These are phyloP conservation scores for Cololabis saira DNA, from an alignment of 2,113 vertebrate genomes.

Conservation along the genomic window DNA sequence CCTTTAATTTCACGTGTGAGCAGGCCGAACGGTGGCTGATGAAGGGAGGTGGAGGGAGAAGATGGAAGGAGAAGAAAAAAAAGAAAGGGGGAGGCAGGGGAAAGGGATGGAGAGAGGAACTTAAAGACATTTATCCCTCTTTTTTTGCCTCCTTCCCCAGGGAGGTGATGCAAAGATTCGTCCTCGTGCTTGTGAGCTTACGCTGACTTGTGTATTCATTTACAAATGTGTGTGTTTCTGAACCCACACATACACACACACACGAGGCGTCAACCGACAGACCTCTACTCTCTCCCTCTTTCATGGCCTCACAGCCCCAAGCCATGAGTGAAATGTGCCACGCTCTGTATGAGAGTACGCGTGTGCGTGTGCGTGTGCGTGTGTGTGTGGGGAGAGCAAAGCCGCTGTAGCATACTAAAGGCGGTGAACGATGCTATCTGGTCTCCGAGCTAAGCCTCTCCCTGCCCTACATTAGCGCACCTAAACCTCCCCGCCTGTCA, in stretches of 20 bases:
- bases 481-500: constrained; percentile 78
- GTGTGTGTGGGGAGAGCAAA: constrained; percentile 50
- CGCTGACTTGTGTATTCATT: constrained; percentile 38
- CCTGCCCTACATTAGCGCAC: constrained; percentile 80
- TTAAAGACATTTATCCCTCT: constrained; percentile 3
- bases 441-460: constrained; percentile 73
- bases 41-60: constrained; percentile 55
- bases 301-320: constrained; percentile 71
- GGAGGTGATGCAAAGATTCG: constrained; percentile 60
- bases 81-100: constrained; percentile 14
- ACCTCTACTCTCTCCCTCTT: constrained; percentile 58
- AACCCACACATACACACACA: constrained; percentile 27
- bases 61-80: constrained; percentile 13
- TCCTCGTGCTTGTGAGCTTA: constrained; percentile 41
- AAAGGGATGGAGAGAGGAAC: constrained; percentile 7
- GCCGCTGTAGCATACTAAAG: constrained; percentile 75
- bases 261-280: constrained; percentile 37
- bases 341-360: constrained; percentile 24
- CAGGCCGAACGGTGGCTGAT: constrained; percentile 57
- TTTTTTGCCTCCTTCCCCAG: constrained; percentile 49
- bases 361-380: constrained; percentile 8
- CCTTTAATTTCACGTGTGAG: constrained; percentile 85
- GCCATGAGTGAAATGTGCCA: constrained; percentile 78
- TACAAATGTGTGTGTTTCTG: constrained; percentile 37
- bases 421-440: constrained; percentile 79